Evolutionary conservation across 2,113 vertebrate species (phyloP).

Genomic region (Proteles cristata): DNA sequence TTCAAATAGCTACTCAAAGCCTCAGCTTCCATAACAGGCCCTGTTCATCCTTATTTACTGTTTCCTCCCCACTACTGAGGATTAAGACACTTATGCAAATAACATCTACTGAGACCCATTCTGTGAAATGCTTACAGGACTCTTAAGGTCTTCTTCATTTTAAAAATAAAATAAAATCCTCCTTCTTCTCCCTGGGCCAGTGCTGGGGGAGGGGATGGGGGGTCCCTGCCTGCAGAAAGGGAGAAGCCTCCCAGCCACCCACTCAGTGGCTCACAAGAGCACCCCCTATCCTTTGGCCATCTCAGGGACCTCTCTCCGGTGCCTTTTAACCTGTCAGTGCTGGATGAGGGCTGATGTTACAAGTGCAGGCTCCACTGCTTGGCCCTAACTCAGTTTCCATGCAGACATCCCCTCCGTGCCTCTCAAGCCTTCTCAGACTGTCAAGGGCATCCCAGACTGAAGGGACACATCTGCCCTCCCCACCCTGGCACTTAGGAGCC

Average conservation of each 20-base stretch:
- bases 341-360: not conserved
- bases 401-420: not conserved
- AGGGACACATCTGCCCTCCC: not conserved
- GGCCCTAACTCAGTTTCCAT: not conserved
- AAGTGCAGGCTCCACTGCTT: not conserved
- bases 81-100: conserved; percentile 36
- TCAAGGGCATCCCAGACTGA: not conserved
- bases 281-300: not conserved
- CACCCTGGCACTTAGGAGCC: not conserved
- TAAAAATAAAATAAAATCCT: not conserved
- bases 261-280: not conserved
- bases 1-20: not conserved
- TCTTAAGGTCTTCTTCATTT: conserved; percentile 9
- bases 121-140: not conserved
- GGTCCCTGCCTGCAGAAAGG: not conserved
- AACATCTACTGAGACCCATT: not conserved
- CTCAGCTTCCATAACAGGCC: not conserved
- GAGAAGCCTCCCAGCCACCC: not conserved
- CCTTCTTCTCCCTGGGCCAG: not conserved
- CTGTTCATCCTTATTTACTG: not conserved
- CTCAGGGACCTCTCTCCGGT: not conserved
- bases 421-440: not conserved
- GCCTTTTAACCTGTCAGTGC: not conserved
- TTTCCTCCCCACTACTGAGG: not conserved
- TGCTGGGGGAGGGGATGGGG: too few relatives aligned